A percentile compares a stretch with the other conserved stretches of the same genome.
phyloP scores from a whole-genome alignment of 2,888 invertebrate genomes.

The Pharmacophagus antenor region DNA sequence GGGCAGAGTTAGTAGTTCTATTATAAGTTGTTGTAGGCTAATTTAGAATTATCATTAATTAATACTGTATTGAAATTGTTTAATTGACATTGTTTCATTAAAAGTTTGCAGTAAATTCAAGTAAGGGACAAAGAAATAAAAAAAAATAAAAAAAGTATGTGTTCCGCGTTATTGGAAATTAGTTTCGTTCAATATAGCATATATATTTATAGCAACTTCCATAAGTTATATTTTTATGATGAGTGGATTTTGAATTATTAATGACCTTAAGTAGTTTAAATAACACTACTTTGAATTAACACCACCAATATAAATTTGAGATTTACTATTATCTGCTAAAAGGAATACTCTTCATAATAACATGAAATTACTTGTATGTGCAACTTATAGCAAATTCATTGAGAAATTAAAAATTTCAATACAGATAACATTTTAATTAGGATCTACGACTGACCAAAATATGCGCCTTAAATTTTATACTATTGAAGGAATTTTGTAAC shows the following conservation, averaged over 20 bases:
- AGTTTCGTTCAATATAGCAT: no score
- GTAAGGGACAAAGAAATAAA: neutral
- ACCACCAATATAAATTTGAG: no score
- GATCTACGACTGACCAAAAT: slow-evolving; percentile 26
- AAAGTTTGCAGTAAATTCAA: neutral
- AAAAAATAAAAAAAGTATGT: neutral
- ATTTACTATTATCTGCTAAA: no score
- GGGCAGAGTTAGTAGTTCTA: slow-evolving; percentile 35
- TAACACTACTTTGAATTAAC: no score
- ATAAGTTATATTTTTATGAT: no score
- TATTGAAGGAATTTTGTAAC: neutral
- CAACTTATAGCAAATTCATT: neutral
- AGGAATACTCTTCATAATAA: no score
- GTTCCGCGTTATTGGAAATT: no score
- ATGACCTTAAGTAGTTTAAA: no score
- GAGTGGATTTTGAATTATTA: no score
- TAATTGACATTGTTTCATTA: slow-evolving; percentile 4
- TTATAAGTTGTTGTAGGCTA: slow-evolving; percentile 36
- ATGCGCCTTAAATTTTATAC: slow-evolving; percentile 15
- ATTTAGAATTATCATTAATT: slow-evolving; percentile 30
- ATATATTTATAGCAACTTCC: no score
- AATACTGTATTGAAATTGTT: slow-evolving; percentile 19
- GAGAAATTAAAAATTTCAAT: slow-evolving; percentile 18
- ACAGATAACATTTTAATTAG: slow-evolving; percentile 9
- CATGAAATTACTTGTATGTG: no score